Conservation (phyloP, 1,140 invertebrate genomes). For the Tetragnatha versicolor region DNA sequence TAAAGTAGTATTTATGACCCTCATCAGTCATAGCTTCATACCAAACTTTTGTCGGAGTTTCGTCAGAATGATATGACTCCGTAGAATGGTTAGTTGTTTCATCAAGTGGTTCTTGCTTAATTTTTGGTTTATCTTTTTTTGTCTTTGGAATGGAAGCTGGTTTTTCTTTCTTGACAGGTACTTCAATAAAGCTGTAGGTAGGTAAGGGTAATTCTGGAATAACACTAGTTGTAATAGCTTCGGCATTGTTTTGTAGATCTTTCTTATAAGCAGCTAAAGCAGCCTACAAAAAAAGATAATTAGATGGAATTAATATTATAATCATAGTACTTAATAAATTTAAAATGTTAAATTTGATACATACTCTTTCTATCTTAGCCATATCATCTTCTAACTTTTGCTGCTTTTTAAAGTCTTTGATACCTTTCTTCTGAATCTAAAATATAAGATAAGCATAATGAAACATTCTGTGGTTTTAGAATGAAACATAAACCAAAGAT, state of each 20-base stretch:
- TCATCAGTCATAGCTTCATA: slow-evolving; percentile 57
- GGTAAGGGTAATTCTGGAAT: slow-evolving; percentile 26
- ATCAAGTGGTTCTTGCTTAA: background rate
- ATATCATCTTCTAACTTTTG: slow-evolving; percentile 81
- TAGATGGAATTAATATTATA: background rate
- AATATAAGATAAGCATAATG: too few relatives aligned
- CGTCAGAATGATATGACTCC: background rate
- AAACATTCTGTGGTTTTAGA: too few relatives aligned
- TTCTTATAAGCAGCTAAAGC: slow-evolving; percentile 40
- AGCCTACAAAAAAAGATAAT: slow-evolving; percentile 1
- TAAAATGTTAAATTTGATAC: slow-evolving; percentile 25
- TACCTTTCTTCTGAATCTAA: slow-evolving; percentile 75
- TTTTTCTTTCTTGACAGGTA: background rate
- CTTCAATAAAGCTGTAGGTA: background rate
- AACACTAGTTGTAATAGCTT: slow-evolving; percentile 28
- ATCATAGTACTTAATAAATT: background rate
- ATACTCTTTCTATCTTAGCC: slow-evolving; percentile 84
- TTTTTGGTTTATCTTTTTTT: slow-evolving; percentile 29
- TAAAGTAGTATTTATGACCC: slow-evolving; percentile 58
- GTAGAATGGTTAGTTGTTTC: background rate
- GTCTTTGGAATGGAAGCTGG: background rate
- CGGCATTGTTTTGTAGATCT: slow-evolving; percentile 30
- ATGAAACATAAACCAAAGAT: too few relatives aligned
- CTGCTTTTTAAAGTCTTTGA: slow-evolving; percentile 78
- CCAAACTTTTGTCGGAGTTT: slow-evolving; percentile 45